Evolutionary conservation across 2,113 vertebrate species (phyloP).

Genomic region (Gambusia affinis): DNA sequence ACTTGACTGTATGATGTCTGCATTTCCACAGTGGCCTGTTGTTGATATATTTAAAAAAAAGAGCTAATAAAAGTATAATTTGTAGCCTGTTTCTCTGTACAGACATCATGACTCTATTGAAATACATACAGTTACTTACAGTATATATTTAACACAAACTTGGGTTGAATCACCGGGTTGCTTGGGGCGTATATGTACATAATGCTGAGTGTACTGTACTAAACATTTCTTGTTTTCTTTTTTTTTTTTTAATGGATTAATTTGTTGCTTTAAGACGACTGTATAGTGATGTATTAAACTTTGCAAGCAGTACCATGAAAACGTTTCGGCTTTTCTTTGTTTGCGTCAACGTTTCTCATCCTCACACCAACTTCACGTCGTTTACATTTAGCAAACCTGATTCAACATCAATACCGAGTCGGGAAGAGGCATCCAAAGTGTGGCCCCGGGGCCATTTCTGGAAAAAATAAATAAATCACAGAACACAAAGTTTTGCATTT

Average conservation of each 20-base stretch:
- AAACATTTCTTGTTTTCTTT: constrained; percentile 65
- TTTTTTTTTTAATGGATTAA: constrained; percentile 73
- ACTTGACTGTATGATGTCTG: constrained; percentile 86
- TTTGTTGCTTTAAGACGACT: constrained; percentile 74
- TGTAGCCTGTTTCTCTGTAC: constrained; percentile 87
- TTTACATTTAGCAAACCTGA: background rate
- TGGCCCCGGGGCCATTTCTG: too few species aligned
- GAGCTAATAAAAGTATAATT: constrained; percentile 74
- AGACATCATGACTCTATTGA: constrained; percentile 80
- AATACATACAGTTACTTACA: constrained; percentile 64
- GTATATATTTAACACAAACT: constrained; percentile 78
- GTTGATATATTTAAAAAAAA: constrained; percentile 72
- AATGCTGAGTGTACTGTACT: constrained; percentile 82
- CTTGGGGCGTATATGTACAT: constrained; percentile 87
- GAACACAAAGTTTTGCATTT: too few species aligned
- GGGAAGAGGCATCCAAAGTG: too few species aligned
- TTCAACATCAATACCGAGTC: too few species aligned
- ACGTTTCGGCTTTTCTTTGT: constrained; percentile 33
- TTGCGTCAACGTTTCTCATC: rapidly evolving
- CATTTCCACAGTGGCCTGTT: constrained; percentile 84
- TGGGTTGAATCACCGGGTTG: constrained; percentile 83
- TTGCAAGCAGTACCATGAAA: constrained; percentile 73
- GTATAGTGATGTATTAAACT: constrained; percentile 81
- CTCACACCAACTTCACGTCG: background rate
- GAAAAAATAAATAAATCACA: too few species aligned